These are phyloP conservation scores for Ypsolopha scabrella DNA, from an alignment of 2,888 invertebrate species.

Conservation along the genomic window DNA sequence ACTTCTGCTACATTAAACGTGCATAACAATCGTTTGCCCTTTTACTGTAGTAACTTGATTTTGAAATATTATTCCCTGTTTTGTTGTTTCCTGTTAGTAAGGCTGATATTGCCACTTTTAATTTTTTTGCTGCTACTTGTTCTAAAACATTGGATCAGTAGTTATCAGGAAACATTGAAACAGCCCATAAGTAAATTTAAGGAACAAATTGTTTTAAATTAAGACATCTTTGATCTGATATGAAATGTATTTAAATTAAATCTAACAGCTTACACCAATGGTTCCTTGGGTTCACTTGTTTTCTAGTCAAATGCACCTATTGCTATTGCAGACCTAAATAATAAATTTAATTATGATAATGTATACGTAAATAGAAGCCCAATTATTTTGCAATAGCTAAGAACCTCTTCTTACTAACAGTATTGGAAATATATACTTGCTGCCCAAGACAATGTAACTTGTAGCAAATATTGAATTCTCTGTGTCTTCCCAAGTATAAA, in stretches of 20 bases:
- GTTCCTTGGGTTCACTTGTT: neutral
- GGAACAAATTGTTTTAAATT: no score
- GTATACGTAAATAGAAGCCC: neutral
- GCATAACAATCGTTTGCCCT: neutral
- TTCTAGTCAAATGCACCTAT: neutral
- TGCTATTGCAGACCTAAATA: neutral
- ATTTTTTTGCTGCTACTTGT: neutral
- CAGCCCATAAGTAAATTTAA: no score
- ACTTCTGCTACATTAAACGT: neutral
- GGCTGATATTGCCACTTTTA: neutral
- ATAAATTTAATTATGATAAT: neutral
- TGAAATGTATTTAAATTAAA: no score
- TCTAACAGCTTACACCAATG: no score
- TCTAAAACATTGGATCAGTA: no score
- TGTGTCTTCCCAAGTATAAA: neutral
- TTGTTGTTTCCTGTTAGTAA: neutral
- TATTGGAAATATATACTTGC: slow-evolving; percentile 9
- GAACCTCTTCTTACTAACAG: slow-evolving; percentile 3
- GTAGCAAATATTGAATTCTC: neutral
- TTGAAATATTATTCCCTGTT: neutral
- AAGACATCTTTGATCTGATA: no score
- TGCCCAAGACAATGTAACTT: slow-evolving; percentile 25
- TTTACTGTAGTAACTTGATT: neutral
- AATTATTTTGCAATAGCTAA: neutral
- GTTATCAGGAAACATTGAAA: no score